These are phyloP conservation scores for Meliscaeva auricollis DNA, from an alignment of 2,888 invertebrate genomes.

Conservation along the genomic window DNA sequence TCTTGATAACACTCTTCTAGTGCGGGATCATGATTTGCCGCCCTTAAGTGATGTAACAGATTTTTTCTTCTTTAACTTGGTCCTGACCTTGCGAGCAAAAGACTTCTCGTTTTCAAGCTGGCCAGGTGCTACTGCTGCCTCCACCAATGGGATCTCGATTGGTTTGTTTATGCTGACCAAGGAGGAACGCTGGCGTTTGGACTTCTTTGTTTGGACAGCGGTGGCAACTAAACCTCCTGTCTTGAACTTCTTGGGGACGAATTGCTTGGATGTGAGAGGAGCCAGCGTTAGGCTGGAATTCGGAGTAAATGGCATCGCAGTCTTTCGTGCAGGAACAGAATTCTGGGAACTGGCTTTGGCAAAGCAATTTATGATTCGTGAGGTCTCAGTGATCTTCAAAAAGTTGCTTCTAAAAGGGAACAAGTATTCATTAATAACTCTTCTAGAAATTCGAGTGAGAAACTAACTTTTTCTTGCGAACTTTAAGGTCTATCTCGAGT, in stretches of 20 bases:
- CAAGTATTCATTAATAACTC: background rate
- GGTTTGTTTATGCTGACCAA: slow-evolving; percentile 40
- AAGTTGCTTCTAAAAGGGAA: slow-evolving; percentile 77
- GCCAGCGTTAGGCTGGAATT: slow-evolving; percentile 58
- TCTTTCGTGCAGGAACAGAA: slow-evolving; percentile 6
- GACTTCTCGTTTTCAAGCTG: slow-evolving; percentile 85
- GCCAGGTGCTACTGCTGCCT: slow-evolving; percentile 38
- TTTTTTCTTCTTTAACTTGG: slow-evolving; percentile 81
- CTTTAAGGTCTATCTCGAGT: slow-evolving; percentile 39
- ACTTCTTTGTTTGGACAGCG: slow-evolving; percentile 81
- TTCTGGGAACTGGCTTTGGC: slow-evolving; percentile 74
- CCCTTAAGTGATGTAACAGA: slow-evolving; percentile 48
- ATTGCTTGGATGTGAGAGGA: slow-evolving; percentile 55
- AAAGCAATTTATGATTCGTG: slow-evolving; percentile 79
- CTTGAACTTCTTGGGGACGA: slow-evolving; percentile 84
- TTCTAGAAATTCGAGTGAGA: background rate
- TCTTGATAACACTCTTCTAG: slow-evolving; percentile 16
- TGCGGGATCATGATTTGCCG: slow-evolving; percentile 42
- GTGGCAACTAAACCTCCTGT: slow-evolving; percentile 87
- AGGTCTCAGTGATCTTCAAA: slow-evolving; percentile 80
- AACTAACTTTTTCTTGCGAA: slow-evolving; percentile 59
- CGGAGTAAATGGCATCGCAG: slow-evolving; percentile 78
- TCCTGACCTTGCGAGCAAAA: slow-evolving; percentile 81
- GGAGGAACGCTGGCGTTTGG: slow-evolving; percentile 65
- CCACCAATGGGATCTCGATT: slow-evolving; percentile 31